Conservation (phyloP, 2,888 invertebrate genomes). For the Sepioteuthis lessoniana region DNA sequence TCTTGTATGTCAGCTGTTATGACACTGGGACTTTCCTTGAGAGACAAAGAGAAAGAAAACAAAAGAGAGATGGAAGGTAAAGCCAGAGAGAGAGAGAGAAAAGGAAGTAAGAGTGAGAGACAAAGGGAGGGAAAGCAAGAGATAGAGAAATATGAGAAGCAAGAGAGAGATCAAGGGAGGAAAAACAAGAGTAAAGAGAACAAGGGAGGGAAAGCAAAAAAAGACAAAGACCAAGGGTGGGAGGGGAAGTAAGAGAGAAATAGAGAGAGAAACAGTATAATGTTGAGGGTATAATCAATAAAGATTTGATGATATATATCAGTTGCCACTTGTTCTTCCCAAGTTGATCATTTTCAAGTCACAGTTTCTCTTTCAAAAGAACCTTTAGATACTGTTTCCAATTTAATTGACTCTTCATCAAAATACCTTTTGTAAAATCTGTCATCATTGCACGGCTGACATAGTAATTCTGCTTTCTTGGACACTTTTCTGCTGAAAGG, state of each 20-base stretch:
- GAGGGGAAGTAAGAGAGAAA: neutral
- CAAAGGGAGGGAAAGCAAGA: neutral
- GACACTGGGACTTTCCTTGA: no score
- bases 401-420: neutral
- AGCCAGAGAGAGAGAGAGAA: neutral
- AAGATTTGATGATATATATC: no score
- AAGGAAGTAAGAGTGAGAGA: neutral
- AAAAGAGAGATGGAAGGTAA: neutral
- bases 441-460: neutral
- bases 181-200: neutral
- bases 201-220: neutral
- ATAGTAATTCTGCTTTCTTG: neutral
- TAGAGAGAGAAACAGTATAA: neutral
- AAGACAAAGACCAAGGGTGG: neutral
- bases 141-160: neutral
- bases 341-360: neutral
- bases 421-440: neutral
- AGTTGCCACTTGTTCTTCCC: neutral
- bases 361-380: neutral
- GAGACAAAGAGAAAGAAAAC: neutral
- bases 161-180: neutral
- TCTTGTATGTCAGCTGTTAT: no score
- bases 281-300: no score
- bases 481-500: neutral
- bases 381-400: neutral